phyloP scores from a whole-genome alignment of 2,888 invertebrate species.

The Elysia crispata region DNA sequence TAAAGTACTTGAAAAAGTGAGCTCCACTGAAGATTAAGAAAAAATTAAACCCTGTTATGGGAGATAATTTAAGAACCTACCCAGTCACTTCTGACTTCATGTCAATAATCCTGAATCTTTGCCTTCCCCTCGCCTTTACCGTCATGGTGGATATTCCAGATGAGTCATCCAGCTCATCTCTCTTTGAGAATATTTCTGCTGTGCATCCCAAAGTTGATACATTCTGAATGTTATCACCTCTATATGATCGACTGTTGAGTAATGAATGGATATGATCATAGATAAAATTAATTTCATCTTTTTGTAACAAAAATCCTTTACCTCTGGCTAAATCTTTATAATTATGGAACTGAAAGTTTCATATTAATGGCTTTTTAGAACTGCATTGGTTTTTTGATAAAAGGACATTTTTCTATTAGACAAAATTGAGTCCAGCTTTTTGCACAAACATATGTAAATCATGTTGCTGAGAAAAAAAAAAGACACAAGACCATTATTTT shows the following conservation, averaged over 20 bases:
- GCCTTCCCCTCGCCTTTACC: constrained; percentile 86
- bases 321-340: neutral
- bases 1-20: too few species aligned
- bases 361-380: too few species aligned
- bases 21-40: neutral
- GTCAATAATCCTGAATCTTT: constrained; percentile 84
- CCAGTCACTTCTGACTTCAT: constrained; percentile 78
- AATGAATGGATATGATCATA: constrained; percentile 14
- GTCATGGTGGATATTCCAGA: constrained; percentile 80
- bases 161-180: constrained; percentile 78
- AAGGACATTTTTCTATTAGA: too few species aligned
- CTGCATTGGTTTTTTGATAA: too few species aligned
- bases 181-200: constrained; percentile 83
- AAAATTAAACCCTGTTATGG: neutral
- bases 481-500: too few species aligned
- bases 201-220: constrained; percentile 81
- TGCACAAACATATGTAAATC: too few species aligned
- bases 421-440: too few species aligned
- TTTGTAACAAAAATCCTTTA: neutral
- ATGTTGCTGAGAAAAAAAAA: too few species aligned
- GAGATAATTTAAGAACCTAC: constrained; percentile 58
- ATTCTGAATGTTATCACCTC: constrained; percentile 58
- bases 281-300: neutral
- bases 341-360: too few species aligned
- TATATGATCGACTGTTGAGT: constrained; percentile 6